Conservation (phyloP, 2,888 invertebrate species). For the Agonopterix heracliana region DNA sequence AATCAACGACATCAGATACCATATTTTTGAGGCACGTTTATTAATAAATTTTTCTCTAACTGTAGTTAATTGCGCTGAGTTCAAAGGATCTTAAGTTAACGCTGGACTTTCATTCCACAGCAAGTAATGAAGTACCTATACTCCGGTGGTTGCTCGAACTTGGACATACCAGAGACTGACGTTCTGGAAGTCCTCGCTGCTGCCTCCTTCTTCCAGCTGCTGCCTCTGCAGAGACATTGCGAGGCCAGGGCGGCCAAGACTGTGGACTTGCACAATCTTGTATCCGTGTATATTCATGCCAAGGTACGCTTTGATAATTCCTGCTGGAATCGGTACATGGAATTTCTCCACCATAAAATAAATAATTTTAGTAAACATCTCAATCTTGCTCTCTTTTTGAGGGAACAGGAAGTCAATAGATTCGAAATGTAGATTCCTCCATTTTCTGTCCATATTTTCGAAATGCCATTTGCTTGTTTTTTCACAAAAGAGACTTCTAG, state of each 20-base stretch:
- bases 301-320: constrained; percentile 76
- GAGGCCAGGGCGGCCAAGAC: constrained; percentile 90
- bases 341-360: not conserved
- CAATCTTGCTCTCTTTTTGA: too few relatives aligned
- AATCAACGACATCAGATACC: constrained; percentile 94
- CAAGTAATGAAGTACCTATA: constrained; percentile 95
- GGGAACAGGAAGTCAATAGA: too few relatives aligned
- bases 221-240: constrained; percentile 89
- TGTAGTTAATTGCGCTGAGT: too few relatives aligned
- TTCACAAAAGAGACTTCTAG: too few relatives aligned
- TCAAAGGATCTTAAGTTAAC: too few relatives aligned
- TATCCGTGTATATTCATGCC: constrained; percentile 94
- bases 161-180: constrained; percentile 86
- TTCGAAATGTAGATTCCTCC: too few relatives aligned
- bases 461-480: too few relatives aligned
- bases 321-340: not conserved
- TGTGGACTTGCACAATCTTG: constrained; percentile 91
- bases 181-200: constrained; percentile 93
- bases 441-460: too few relatives aligned
- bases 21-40: constrained; percentile 87
- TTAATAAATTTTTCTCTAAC: not conserved
- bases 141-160: constrained; percentile 88
- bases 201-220: constrained; percentile 92
- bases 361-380: not conserved
- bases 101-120: constrained; percentile 51